These are phyloP conservation scores for Patella pellucida DNA, from an alignment of 2,888 invertebrate species.

Conservation along the genomic window DNA sequence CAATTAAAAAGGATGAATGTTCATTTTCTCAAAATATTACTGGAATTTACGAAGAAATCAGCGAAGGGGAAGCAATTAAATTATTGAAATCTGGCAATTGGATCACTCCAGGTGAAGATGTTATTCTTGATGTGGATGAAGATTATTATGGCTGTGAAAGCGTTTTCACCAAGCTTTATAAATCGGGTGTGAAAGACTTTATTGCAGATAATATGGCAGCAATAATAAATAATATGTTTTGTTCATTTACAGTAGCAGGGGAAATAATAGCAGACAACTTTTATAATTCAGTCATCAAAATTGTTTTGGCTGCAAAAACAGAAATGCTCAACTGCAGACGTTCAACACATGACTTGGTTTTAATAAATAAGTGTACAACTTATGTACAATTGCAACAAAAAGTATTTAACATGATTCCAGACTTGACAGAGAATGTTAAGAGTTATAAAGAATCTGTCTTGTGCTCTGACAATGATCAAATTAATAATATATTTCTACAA, in stretches of 20 bases:
- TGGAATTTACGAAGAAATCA: constrained; percentile 43
- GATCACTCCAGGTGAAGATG: constrained; percentile 32
- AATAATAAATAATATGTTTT: constrained; percentile 44
- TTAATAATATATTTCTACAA: constrained; percentile 21
- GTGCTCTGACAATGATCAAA: constrained; percentile 18
- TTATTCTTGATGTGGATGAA: constrained; percentile 60
- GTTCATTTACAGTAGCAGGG: constrained; percentile 41
- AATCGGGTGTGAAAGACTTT: constrained; percentile 35
- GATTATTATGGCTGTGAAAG: constrained; percentile 59
- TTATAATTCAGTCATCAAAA: constrained; percentile 19
- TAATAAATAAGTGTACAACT: constrained; percentile 19
- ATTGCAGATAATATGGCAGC: constrained; percentile 38
- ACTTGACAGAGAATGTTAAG: constrained; percentile 14
- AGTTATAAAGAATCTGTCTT: constrained; percentile 8
- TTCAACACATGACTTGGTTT: neutral
- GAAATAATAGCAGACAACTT: constrained; percentile 45
- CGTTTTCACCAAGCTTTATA: constrained; percentile 44
- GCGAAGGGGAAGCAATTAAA: constrained; percentile 42
- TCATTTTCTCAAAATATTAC: constrained; percentile 28
- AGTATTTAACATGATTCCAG: constrained; percentile 28
- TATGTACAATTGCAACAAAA: constrained; percentile 26
- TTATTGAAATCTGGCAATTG: constrained; percentile 33
- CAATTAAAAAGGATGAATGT: constrained; percentile 37
- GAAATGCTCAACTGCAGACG: neutral
- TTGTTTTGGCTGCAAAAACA: constrained; percentile 18